A percentile compares a stretch with the other conserved stretches of the same genome.
Evolutionary conservation across 2,113 vertebrate genomes (phyloP).

Genomic region (Nycticorax nycticorax): DNA sequence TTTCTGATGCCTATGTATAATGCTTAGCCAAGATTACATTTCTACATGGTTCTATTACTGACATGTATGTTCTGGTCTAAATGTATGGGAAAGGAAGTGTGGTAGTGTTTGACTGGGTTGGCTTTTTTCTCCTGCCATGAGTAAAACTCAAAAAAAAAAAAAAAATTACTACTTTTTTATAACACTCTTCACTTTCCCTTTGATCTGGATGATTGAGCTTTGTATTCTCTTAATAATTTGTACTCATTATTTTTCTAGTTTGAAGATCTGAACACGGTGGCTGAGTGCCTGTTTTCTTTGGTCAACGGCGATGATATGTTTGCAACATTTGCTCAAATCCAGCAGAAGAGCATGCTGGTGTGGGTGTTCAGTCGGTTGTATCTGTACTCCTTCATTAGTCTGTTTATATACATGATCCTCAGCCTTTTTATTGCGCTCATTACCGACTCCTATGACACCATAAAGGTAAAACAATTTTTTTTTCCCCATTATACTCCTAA

Average conservation of each 20-base stretch:
- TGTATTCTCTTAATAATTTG: not conserved
- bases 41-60: not conserved
- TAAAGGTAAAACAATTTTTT: constrained; percentile 84
- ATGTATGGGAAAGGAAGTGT: not conserved
- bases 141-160: not conserved
- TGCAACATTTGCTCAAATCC: constrained; percentile 93
- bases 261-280: constrained; percentile 90
- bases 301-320: constrained; percentile 99
- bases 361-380: constrained; percentile 94
- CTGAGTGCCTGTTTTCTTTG: constrained; percentile 95
- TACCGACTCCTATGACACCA: constrained; percentile 94
- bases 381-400: constrained; percentile 95
- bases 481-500: not conserved
- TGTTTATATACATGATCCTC: constrained; percentile 98
- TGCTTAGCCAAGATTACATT: not conserved
- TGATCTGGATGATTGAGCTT: not conserved
- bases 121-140: not conserved
- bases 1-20: not conserved
- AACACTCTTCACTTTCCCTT: not conserved
- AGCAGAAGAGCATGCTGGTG: constrained; percentile 88
- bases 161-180: not conserved
- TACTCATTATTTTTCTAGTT: constrained; percentile 77
- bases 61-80: not conserved
- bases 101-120: not conserved
- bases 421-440: constrained; percentile 98